Evolutionary conservation across 2,797 vertebrate genomes (phyloP).

Genomic region (Epinephelus awoara): DNA sequence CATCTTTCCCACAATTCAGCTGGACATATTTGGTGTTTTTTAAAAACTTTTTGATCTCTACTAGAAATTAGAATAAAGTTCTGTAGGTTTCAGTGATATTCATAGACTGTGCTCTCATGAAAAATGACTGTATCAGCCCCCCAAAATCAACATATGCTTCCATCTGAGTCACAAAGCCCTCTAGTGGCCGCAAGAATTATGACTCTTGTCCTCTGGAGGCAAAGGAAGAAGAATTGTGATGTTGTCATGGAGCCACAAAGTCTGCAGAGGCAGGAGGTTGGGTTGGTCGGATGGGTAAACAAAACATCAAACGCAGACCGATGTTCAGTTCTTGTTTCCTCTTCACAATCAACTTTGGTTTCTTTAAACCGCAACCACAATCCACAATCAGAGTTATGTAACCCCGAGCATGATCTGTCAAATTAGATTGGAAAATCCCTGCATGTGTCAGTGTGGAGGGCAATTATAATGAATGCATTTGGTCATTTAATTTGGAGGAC

Average conservation of each 20-base stretch:
- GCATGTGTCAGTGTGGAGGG: neutral
- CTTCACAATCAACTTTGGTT: neutral
- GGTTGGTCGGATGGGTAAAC: neutral
- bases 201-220: neutral
- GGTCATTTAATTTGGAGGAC: neutral
- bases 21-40: neutral
- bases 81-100: neutral
- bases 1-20: neutral
- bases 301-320: neutral
- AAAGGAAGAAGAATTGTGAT: neutral
- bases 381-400: neutral
- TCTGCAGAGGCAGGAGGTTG: neutral
- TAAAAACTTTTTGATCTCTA: neutral
- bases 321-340: neutral
- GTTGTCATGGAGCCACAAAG: slow-evolving; percentile 7
- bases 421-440: neutral
- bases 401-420: neutral
- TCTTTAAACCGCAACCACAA: neutral
- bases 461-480: neutral
- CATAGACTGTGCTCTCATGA: neutral
- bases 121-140: neutral
- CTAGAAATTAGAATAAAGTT: neutral
- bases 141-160: neutral
- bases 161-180: slow-evolving; percentile 9
- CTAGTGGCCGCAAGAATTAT: neutral